A percentile compares a stretch with the other conserved stretches of the same genome.
Evolutionary conservation across 1,140 invertebrate species (phyloP).

Genomic region (Leptinotarsa undecemlineata): DNA sequence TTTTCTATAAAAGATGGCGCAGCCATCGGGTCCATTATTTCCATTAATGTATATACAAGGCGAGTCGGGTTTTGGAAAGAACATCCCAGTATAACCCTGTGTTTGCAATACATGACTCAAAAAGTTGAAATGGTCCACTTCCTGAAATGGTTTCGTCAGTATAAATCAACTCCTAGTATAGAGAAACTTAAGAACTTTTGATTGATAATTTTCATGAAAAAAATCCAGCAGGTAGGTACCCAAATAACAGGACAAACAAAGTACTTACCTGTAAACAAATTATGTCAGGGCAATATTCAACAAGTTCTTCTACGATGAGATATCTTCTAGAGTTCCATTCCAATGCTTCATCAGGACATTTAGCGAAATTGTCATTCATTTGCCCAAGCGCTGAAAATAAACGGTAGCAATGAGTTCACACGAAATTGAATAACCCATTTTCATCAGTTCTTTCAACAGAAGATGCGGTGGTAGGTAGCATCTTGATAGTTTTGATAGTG

Average conservation of each 20-base stretch:
- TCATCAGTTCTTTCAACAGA: no score
- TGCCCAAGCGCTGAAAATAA: conserved; percentile 63
- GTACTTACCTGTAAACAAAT: conserved; percentile 67
- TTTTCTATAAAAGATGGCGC: conserved; percentile 73
- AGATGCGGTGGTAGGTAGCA: no score
- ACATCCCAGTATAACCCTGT: conserved; percentile 72
- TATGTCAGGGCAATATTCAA: conserved; percentile 70
- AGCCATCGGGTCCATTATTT: conserved; percentile 81
- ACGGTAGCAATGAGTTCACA: neutral
- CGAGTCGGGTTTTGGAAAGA: conserved; percentile 79
- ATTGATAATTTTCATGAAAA: no score
- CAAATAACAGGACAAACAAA: no score
- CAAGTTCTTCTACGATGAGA: conserved; percentile 74
- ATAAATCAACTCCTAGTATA: neutral
- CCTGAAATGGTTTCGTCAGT: conserved; percentile 55
- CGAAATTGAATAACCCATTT: no score
- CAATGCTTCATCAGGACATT: conserved; percentile 71
- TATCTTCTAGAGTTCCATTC: conserved; percentile 70
- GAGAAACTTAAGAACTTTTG: no score
- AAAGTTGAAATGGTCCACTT: conserved; percentile 79
- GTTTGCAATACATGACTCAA: conserved; percentile 64
- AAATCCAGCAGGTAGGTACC: no score
- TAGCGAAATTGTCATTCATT: conserved; percentile 74
- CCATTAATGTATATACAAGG: conserved; percentile 74
- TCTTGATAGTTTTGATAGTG: no score